These are phyloP conservation scores for Thaumetopoea pityocampa DNA, from an alignment of 1,140 invertebrate species.

Conservation along the genomic window DNA sequence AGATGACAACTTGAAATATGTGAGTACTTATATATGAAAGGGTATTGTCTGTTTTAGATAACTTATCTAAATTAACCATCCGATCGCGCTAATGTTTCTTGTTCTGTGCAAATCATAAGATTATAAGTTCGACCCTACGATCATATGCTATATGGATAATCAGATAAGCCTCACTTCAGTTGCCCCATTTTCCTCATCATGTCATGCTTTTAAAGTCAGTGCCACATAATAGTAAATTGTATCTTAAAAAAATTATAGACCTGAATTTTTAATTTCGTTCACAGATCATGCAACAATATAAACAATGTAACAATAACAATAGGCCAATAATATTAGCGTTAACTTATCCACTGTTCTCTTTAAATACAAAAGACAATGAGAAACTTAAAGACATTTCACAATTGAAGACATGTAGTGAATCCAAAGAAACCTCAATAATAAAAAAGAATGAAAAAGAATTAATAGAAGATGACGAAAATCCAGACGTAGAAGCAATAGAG, in stretches of 20 bases:
- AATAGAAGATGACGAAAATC: slow-evolving; percentile 1
- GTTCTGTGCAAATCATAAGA: too few relatives aligned
- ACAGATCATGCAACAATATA: slow-evolving; percentile 55
- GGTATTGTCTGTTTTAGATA: too few relatives aligned
- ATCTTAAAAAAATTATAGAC: not conserved
- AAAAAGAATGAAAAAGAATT: slow-evolving; percentile 2
- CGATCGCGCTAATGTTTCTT: too few relatives aligned
- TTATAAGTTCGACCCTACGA: too few relatives aligned
- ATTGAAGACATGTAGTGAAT: too few relatives aligned
- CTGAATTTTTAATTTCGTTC: slow-evolving; percentile 14
- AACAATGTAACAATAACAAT: slow-evolving; percentile 28
- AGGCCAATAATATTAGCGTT: slow-evolving; percentile 50
- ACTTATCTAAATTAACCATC: too few relatives aligned
- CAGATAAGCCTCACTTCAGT: not conserved
- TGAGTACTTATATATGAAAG: slow-evolving; percentile 34
- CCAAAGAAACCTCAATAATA: too few relatives aligned
- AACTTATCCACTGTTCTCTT: slow-evolving; percentile 54
- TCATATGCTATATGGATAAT: too few relatives aligned
- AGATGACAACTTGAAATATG: slow-evolving; percentile 50
- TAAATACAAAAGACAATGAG: slow-evolving; percentile 26
- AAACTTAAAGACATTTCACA: too few relatives aligned
- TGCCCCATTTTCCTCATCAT: too few relatives aligned
- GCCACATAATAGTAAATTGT: too few relatives aligned
- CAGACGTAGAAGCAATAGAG: slow-evolving; percentile 4
- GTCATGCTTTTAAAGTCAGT: too few relatives aligned